These are phyloP conservation scores for Ridgeia piscesae DNA, from an alignment of 1,140 invertebrate species.

Conservation along the genomic window DNA sequence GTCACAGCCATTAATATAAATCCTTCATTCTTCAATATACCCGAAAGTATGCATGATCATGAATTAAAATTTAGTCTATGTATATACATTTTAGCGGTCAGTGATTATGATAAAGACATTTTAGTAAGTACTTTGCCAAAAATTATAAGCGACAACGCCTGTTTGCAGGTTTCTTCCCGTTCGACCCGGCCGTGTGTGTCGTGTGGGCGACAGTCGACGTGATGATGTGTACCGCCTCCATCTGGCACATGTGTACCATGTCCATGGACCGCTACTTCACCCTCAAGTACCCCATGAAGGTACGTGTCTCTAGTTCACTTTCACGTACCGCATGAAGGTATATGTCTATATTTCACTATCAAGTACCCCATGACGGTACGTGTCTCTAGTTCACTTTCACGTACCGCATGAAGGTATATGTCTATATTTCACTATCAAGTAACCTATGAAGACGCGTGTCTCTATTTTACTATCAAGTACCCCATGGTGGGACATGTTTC, in stretches of 20 bases:
- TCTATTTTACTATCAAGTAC: neutral
- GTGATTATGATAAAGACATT: no score
- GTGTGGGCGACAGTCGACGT: constrained; percentile 93
- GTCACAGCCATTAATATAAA: no score
- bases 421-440: no score
- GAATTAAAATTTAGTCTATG: no score
- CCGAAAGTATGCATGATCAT: no score
- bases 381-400: neutral
- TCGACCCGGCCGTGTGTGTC: constrained; percentile 84
- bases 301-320: constrained; percentile 62
- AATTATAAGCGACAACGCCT: neutral
- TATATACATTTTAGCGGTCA: no score
- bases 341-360: no score
- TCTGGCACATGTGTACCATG: constrained; percentile 97
- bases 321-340: constrained; percentile 32
- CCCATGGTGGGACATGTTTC: neutral
- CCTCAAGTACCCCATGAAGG: constrained; percentile 53
- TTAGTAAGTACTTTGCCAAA: no score
- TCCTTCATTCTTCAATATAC: no score
- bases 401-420: no score
- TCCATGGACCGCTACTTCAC: constrained; percentile 74
- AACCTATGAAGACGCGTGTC: neutral
- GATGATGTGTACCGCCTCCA: constrained; percentile 89
- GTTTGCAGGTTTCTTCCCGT: constrained; percentile 84
- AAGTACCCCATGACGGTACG: neutral